These are phyloP conservation scores for Apis florea DNA, from an alignment of 1,140 invertebrate genomes.

Conservation along the genomic window DNA sequence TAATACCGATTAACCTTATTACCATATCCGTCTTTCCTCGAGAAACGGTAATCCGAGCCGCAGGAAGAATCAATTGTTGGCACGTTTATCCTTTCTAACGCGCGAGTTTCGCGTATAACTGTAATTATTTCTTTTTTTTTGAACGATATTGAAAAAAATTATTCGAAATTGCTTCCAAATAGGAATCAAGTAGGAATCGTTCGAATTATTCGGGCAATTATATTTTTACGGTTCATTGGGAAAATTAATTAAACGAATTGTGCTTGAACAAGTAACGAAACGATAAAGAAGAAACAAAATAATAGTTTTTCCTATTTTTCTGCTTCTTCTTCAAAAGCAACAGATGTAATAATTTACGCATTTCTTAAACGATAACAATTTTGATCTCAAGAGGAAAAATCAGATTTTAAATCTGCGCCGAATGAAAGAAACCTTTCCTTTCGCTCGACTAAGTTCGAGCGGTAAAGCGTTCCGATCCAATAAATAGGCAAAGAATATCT, in stretches of 20 bases:
- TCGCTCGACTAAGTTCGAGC: conserved; percentile 37
- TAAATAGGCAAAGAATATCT: conserved; percentile 47
- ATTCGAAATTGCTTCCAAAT: too few species aligned
- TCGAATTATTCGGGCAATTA: not conserved
- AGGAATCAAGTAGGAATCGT: not conserved
- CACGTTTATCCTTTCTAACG: not conserved
- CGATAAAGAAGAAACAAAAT: not conserved
- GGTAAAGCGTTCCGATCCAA: conserved; percentile 56
- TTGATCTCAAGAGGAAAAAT: conserved; percentile 4
- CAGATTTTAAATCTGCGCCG: not conserved
- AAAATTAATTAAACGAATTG: conserved; percentile 1
- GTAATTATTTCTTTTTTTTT: too few species aligned
- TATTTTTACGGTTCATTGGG: not conserved
- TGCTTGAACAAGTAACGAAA: not conserved
- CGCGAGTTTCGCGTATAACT: too few species aligned
- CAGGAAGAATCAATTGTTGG: not conserved
- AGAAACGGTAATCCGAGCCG: not conserved
- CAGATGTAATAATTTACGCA: not conserved
- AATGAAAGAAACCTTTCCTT: conserved; percentile 19
- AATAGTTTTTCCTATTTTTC: not conserved
- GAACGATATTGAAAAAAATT: too few species aligned
- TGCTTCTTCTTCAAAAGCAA: not conserved
- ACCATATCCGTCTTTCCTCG: not conserved
- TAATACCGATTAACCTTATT: not conserved
- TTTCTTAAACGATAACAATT: too few species aligned